Conservation (phyloP, 1,140 invertebrate genomes). For the Teleogryllus occipitalis region DNA sequence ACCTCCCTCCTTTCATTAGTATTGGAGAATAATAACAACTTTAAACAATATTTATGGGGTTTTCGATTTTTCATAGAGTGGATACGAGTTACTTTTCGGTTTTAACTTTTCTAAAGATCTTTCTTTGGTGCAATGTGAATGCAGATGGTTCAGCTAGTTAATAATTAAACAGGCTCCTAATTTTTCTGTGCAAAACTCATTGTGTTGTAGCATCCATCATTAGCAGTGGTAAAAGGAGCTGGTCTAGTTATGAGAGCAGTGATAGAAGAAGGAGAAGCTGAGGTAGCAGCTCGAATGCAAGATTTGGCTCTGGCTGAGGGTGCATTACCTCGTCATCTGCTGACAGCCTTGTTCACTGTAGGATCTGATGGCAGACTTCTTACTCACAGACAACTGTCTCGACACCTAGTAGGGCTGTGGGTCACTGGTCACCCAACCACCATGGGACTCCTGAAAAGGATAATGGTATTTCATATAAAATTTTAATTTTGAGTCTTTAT, state of each 20-base stretch:
- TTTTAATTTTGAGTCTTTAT: not conserved
- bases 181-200: not conserved
- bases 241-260: constrained; percentile 94
- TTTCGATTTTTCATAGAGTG: no score
- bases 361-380: constrained; percentile 67
- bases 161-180: no score
- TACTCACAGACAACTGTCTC: constrained; percentile 83
- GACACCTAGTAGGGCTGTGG: constrained; percentile 97
- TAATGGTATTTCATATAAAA: constrained; percentile 46
- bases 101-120: no score
- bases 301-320: constrained; percentile 92
- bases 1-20: no score
- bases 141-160: no score
- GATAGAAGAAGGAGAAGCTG: constrained; percentile 90
- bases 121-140: no score
- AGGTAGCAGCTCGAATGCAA: constrained; percentile 91
- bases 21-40: no score
- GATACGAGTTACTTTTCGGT: no score
- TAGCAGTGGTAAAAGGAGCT: constrained; percentile 96
- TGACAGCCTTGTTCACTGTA: constrained; percentile 82
- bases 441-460: constrained; percentile 76
- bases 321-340: constrained; percentile 87
- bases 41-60: no score
- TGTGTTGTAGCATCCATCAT: constrained; percentile 67
- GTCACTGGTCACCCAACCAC: constrained; percentile 88